Conservation (phyloP, 2,888 invertebrate species). For the Platynereis dumerilii region DNA sequence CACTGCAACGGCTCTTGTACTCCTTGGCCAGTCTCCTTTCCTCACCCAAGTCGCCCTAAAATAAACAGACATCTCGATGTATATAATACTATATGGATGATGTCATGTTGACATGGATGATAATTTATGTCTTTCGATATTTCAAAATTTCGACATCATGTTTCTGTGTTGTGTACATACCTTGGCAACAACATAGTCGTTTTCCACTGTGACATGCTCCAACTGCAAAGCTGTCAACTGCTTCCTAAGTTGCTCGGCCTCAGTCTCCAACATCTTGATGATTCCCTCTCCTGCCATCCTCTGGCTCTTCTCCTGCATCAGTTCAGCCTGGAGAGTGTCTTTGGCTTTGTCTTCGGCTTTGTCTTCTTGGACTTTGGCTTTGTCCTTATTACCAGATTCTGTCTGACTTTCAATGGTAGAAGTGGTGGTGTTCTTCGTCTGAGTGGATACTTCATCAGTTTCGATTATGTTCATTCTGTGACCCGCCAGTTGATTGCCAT, state of each 20-base stretch:
- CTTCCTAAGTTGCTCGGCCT: not conserved
- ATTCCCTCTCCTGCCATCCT: slow-evolving; percentile 5
- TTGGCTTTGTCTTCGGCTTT: no score
- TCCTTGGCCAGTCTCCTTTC: no score
- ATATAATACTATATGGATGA: no score
- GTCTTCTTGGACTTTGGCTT: not conserved
- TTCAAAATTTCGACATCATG: no score
- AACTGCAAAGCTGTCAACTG: not conserved
- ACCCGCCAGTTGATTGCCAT: slow-evolving; percentile 1
- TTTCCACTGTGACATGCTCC: not conserved
- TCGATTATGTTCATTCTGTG: slow-evolving; percentile 6
- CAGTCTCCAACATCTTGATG: not conserved
- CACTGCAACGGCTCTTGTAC: no score
- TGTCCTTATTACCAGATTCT: not conserved
- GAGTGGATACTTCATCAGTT: slow-evolving; percentile 5
- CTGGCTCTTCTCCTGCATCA: slow-evolving; percentile 1
- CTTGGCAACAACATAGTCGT: not conserved
- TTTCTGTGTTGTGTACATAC: no score
- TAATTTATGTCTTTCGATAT: no score
- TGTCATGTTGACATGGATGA: no score
- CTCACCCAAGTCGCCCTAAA: no score
- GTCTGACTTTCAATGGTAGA: not conserved
- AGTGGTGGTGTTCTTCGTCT: not conserved
- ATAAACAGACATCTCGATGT: no score
- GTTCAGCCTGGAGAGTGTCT: not conserved